Base-by-base conservation (phyloP, 2,888 invertebrate genomes). In the Philereme vetulata region DNA sequence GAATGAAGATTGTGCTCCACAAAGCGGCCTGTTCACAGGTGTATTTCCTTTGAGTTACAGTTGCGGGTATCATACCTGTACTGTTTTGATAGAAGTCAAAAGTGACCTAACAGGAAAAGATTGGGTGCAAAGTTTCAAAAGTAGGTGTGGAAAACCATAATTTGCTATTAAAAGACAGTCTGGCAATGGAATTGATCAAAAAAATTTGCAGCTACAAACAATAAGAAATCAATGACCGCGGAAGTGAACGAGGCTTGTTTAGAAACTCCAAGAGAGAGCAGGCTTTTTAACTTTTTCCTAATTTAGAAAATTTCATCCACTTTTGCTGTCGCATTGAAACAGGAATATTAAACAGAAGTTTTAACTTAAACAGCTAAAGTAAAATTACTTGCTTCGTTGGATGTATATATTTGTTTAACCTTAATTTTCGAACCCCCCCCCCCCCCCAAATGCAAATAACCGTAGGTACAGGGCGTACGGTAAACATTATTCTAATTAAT, bases 401-500 rank as follows among this genome's bases (percentile, higher is more conserved):
- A 49, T 50, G 5, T 46, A 56, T 56, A 51, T 60, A 46, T 46
- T 45, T 47, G 33, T 40, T 21, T 21, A 49, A 38, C 57, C 45
- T 52, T 10, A 62, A 62, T 65, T 52, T 59, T 54, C 35, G 43
- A 38, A 56, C 52, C 54, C 54, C 43, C 58, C 51, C 51, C 52
- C 54, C 54, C 43, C 58, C 51, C 51, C 47, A 60, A 56, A 56
- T 56, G 57, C 48, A 55, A 63, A 52, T 42, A 49, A 47, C 40
- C 59, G 40, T 21, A 21, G 21, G 21, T 21, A 21, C 21, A 21
- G 21, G 21, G 21, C 21, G 21, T 50, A 42, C 35, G 51, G 6
- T 60, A 51, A 51, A 57, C 53, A 56, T 67, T 56, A 65, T 61
- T 60, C 51, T 49, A 49, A 62, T 62, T 50, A 57, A 71, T 59